Conservation (phyloP, 2,113 vertebrate genomes). For the Macrotis lagotis region DNA sequence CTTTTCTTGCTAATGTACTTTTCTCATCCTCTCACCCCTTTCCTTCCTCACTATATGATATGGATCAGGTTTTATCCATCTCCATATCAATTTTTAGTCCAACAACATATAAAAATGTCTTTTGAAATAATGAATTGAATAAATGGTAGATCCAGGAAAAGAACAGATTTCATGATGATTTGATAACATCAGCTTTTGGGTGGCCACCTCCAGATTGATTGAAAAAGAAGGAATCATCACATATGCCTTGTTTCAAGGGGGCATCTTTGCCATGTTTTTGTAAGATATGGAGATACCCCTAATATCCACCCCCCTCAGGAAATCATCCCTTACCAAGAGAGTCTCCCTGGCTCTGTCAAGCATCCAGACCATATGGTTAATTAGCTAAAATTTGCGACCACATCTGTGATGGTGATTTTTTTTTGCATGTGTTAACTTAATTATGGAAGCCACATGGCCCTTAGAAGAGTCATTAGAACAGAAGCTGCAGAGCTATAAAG, state of each 20-base stretch:
- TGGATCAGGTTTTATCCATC: neutral
- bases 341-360: conserved; percentile 58
- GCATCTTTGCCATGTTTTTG: neutral
- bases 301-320: neutral
- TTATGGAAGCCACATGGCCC: conserved; percentile 56
- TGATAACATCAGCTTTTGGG: neutral
- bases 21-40: neutral
- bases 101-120: neutral
- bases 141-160: neutral
- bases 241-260: neutral
- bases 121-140: neutral
- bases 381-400: conserved; percentile 71
- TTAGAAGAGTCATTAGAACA: neutral
- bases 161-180: neutral
- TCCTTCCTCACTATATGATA: neutral
- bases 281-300: conserved; percentile 35
- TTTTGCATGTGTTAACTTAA: conserved; percentile 71
- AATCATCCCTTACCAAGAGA: neutral
- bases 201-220: neutral
- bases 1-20: neutral
- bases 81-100: neutral
- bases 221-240: neutral
- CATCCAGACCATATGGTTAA: conserved; percentile 78
- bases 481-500: conserved; percentile 11
- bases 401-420: conserved; percentile 70